These are phyloP conservation scores for Pterocles burchelli DNA, from an alignment of 2,113 vertebrate species.

Conservation along the genomic window DNA sequence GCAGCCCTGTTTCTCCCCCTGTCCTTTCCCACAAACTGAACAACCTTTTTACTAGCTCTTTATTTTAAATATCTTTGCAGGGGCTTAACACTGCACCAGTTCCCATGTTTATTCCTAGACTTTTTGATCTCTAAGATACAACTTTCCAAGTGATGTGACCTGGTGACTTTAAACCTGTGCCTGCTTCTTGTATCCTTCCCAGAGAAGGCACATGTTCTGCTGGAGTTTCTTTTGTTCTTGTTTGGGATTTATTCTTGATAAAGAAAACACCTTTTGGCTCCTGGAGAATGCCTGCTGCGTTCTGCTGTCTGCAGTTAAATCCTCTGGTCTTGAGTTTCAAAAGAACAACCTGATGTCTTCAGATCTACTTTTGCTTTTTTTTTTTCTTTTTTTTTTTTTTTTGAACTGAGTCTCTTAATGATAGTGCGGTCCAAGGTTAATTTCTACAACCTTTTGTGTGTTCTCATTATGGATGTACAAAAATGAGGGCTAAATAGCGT, in stretches of 20 bases:
- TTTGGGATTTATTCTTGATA: not conserved
- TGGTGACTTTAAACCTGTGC: not conserved
- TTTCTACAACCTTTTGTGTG: not conserved
- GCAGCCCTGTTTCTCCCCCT: not conserved
- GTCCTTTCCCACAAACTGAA: not conserved
- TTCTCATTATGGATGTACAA: not conserved
- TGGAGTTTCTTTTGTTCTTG: not conserved
- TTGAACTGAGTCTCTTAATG: not conserved
- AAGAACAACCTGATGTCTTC: not conserved
- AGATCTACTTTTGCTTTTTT: not conserved
- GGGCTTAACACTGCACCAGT: not conserved
- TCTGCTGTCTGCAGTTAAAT: not conserved
- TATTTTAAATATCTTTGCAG: not conserved
- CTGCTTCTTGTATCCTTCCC: not conserved
- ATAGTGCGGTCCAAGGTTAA: not conserved
- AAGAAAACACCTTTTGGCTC: not conserved
- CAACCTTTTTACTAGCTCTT: not conserved
- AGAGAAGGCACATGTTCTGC: not conserved
- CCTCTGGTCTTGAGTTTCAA: not conserved
- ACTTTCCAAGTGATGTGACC: not conserved
- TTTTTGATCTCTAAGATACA: not conserved
- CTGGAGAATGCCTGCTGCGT: not conserved
- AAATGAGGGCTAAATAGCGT: not conserved
- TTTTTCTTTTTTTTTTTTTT: not conserved
- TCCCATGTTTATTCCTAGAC: not conserved